Evolutionary conservation across 2,888 invertebrate genomes (phyloP).

Genomic region (Scaptomyza polygonia): DNA sequence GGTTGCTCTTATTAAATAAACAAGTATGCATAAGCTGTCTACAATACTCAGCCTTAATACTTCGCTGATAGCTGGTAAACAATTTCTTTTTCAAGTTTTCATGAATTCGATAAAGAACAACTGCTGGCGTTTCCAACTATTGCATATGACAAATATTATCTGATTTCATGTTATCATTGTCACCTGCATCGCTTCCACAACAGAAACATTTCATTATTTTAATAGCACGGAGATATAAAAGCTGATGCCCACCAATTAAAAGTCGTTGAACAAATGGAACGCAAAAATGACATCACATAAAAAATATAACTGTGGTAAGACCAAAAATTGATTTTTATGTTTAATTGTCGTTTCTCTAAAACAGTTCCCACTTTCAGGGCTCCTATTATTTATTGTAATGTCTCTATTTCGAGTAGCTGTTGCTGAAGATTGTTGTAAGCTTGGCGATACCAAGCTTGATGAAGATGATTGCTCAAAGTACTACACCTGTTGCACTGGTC

Average conservation of each 20-base stretch:
- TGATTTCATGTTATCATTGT: conserved; percentile 25
- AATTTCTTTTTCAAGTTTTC: conserved; percentile 3
- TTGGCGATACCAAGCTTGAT: conserved; percentile 36
- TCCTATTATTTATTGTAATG: conserved; percentile 15
- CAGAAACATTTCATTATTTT: conserved; percentile 46
- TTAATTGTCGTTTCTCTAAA: neutral
- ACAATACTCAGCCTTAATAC: neutral
- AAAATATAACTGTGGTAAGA: conserved; percentile 33
- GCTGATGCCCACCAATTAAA: conserved; percentile 24
- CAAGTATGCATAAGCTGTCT: no score
- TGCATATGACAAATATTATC: conserved; percentile 36
- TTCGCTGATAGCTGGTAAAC: neutral
- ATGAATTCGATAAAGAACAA: conserved; percentile 27
- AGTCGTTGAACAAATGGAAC: conserved; percentile 19
- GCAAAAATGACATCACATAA: conserved; percentile 22
- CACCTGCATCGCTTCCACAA: conserved; percentile 22
- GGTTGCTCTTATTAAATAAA: no score
- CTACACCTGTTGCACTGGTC: conserved; percentile 37
- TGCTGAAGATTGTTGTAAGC: conserved; percentile 34
- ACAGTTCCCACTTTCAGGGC: conserved; percentile 6
- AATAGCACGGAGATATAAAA: conserved; percentile 55
- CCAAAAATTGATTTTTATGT: neutral
- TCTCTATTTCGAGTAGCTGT: conserved; percentile 11
- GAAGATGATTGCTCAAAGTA: conserved; percentile 44
- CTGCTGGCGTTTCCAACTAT: conserved; percentile 15